Conservation (phyloP, 92 coral and sea anemone species). For the Parazoanthus darwini region DNA sequence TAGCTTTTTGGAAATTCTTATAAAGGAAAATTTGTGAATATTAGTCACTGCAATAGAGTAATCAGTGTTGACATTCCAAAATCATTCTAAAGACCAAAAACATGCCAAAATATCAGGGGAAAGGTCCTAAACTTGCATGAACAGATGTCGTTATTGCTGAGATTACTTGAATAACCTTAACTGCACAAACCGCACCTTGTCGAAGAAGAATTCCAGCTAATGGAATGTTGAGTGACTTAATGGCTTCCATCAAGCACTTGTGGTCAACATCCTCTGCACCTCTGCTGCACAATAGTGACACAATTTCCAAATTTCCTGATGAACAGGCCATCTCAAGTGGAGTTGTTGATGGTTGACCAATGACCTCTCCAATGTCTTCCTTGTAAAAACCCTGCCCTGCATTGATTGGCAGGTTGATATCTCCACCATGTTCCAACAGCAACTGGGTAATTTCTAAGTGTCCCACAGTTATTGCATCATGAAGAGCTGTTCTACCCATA, state of each 20-base stretch:
- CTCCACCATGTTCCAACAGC: constrained; percentile 74
- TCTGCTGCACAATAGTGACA: constrained; percentile 63
- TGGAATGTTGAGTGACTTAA: constrained; percentile 72
- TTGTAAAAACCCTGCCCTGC: constrained; percentile 37
- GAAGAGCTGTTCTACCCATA: constrained; percentile 93
- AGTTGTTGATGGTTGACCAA: constrained; percentile 33
- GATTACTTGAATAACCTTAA: too few relatives aligned
- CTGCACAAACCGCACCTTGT: constrained; percentile 55
- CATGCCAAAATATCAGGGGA: too few relatives aligned
- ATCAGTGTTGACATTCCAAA: too few relatives aligned
- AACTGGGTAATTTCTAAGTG: constrained; percentile 77
- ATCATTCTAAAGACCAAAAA: too few relatives aligned
- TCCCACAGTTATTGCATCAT: constrained; percentile 87
- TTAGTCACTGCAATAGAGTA: too few relatives aligned
- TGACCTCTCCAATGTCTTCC: constrained; percentile 41
- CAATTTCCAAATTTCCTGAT: constrained; percentile 70
- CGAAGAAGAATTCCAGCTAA: constrained; percentile 67
- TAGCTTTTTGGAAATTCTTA: too few relatives aligned
- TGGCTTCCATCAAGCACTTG: constrained; percentile 72
- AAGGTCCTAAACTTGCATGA: too few relatives aligned
- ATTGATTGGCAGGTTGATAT: constrained; percentile 69
- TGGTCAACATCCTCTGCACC: constrained; percentile 84
- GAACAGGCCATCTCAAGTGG: constrained; percentile 87
- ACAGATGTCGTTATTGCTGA: too few relatives aligned
- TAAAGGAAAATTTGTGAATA: too few relatives aligned